Conservation (phyloP, 1,140 invertebrate species). For the Ceratina australensis region DNA sequence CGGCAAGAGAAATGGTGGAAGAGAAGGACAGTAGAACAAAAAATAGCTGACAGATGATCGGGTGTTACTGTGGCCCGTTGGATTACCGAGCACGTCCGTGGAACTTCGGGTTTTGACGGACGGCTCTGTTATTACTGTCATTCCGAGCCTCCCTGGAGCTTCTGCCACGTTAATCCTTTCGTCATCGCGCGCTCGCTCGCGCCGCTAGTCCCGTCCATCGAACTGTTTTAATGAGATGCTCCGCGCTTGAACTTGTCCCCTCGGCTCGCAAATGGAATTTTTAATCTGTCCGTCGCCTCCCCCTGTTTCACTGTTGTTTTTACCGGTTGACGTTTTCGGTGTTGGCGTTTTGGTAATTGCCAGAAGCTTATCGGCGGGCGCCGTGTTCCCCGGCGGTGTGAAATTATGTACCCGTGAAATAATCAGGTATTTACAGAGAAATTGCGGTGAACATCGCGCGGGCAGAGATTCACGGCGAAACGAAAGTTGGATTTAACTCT, state of each 20-base stretch:
- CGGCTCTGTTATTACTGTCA: conserved; percentile 72
- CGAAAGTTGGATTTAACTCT: not conserved
- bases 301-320: not conserved
- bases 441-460: not conserved
- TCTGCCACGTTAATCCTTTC: conserved; percentile 60
- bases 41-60: conserved; percentile 69
- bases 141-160: conserved; percentile 51
- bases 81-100: conserved; percentile 52
- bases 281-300: conserved; percentile 11
- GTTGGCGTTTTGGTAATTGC: conserved; percentile 14
- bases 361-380: not conserved
- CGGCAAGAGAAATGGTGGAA: conserved; percentile 1
- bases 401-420: conserved; percentile 9
- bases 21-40: conserved; percentile 50
- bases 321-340: not conserved
- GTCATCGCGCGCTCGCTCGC: conserved; percentile 42
- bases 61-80: conserved; percentile 57
- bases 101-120: conserved; percentile 68
- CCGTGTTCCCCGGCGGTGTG: not conserved
- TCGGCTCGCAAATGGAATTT: conserved; percentile 40
- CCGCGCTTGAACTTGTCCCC: conserved; percentile 41
- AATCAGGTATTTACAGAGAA: conserved; percentile 8
- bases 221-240: conserved; percentile 61
- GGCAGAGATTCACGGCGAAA: not conserved
- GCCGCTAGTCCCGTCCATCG: conserved; percentile 49